Evolutionary conservation across 1,140 invertebrate genomes (phyloP).

Genomic region (Hermetia illucens): DNA sequence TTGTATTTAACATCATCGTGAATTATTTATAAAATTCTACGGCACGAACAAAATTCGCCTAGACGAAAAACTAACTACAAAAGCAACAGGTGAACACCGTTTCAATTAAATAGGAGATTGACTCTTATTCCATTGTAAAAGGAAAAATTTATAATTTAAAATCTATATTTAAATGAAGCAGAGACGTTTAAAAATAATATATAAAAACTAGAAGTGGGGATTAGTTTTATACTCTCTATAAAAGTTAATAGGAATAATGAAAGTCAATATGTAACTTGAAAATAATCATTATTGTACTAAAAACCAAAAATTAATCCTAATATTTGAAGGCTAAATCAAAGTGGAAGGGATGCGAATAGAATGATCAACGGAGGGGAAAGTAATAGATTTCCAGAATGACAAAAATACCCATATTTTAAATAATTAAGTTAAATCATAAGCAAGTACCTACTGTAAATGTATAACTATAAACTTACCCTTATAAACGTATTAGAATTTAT

Average conservation of each 20-base stretch:
- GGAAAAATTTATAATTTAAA: not conserved
- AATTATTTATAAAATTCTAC: not conserved
- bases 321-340: not conserved
- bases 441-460: too few species aligned
- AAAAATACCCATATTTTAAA: too few species aligned
- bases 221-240: not conserved
- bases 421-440: too few species aligned
- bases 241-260: not conserved
- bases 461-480: too few species aligned
- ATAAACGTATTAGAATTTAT: too few species aligned
- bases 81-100: too few species aligned
- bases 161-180: not conserved
- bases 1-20: not conserved
- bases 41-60: too few species aligned
- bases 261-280: not conserved
- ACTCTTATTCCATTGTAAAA: not conserved
- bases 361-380: not conserved
- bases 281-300: not conserved
- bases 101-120: not conserved
- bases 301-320: not conserved
- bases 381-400: not conserved
- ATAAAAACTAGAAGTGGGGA: not conserved
- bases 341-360: not conserved
- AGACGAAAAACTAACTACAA: too few species aligned
- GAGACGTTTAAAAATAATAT: not conserved